Conservation (phyloP, 2,113 vertebrate species). For the Gorsachius goisagi region DNA sequence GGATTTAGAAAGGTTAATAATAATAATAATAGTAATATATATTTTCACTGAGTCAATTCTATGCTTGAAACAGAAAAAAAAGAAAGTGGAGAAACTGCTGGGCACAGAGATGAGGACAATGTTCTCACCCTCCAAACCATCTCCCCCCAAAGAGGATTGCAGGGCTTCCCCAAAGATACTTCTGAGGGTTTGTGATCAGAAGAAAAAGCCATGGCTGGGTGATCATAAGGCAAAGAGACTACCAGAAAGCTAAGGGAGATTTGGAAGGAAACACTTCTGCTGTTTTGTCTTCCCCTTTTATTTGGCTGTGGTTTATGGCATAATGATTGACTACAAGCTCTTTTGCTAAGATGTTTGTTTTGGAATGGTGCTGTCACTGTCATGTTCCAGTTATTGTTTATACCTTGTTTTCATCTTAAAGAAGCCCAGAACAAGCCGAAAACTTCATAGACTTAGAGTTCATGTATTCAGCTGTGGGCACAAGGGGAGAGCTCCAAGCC, state of each 20-base stretch:
- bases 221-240: not conserved
- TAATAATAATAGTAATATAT: not conserved
- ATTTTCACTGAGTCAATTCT: not conserved
- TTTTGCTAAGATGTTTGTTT: constrained; percentile 17
- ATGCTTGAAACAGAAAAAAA: not conserved
- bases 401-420: not conserved
- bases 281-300: not conserved
- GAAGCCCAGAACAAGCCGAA: not conserved
- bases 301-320: not conserved
- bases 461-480: not conserved
- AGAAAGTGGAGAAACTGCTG: not conserved
- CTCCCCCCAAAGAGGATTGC: fast-evolving
- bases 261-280: not conserved
- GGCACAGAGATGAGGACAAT: not conserved
- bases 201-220: not conserved
- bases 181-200: not conserved
- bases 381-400: not conserved
- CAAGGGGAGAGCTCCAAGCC: not conserved
- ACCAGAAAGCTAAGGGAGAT: not conserved
- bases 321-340: not conserved
- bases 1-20: not conserved
- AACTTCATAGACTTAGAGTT: not conserved
- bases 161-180: not conserved
- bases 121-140: not conserved
- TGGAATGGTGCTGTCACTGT: not conserved